Evolutionary conservation across 2,113 vertebrate genomes (phyloP), one percentile per base, ranked within the genome.

Genomic region (Epinephelus moara): DNA sequence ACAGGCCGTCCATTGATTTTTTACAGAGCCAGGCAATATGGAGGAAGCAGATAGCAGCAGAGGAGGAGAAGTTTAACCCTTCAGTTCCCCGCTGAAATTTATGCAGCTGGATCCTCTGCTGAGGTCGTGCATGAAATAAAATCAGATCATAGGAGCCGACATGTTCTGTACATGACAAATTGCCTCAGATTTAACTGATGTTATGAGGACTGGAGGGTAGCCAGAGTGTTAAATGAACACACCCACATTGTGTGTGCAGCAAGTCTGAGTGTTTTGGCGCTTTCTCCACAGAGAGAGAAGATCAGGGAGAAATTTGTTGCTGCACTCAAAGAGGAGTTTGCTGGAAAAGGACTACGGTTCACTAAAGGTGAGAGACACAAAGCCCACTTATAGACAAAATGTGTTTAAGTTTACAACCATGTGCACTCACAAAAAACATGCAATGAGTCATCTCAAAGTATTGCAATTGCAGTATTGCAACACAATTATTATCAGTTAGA

Each of bases 301-400:
- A 99, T 99, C 73, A 95, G 97, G 66, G 98, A 99, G 95, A 99
- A 97, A 88, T 99, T 99, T 75, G 98, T 99, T 78, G 96, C 96
- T 50, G 98, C 98, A 42, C 86, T 99, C 89, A 96, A 98, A 89
- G 93, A 96, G 64, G 96, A 99, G 88, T 99, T 99, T 95, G 97
- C 97, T 5, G 98, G 97, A 72, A 99, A 98, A 87, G 98, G 98
- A 6, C 94, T 99, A 14, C 93, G 96, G 55, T 99, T 99, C 92
- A 98, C 97, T 17, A 95, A 95, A 97, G 98, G 98, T 99, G 85
- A 95, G 91, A 77, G 30, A 27, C 9, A 15, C 2, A 52, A 72
- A 25, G 12, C 6, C 19, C 4, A 23, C 40, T 55, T 2, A 11
- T 14, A 67, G 33, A 27, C 10, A 8, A 74, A 59, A 27, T 17